Conservation (phyloP, 92 coral and sea anemone species). For the Anthopleura xanthogrammica region DNA sequence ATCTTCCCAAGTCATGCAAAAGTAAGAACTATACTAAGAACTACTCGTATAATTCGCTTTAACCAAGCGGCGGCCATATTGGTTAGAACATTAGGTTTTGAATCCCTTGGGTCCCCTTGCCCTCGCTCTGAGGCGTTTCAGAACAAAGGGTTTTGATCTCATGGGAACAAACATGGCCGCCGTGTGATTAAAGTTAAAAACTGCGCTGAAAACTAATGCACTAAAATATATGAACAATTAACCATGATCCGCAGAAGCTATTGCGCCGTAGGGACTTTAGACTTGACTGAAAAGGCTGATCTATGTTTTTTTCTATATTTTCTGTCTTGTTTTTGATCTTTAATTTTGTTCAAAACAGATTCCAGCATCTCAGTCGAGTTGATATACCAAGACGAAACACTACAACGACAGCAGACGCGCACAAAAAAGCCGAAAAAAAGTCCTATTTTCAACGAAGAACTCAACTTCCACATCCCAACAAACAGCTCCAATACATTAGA, state of each 20-base stretch:
- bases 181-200: too few relatives aligned
- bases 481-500: slow-evolving; percentile 73
- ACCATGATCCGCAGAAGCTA: not conserved
- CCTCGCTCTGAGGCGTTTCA: too few relatives aligned
- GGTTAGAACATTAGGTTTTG: too few relatives aligned
- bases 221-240: too few relatives aligned
- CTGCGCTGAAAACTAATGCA: too few relatives aligned
- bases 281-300: not conserved
- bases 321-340: not conserved
- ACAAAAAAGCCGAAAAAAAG: slow-evolving; percentile 57
- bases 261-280: not conserved
- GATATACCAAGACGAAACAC: slow-evolving; percentile 57
- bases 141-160: too few relatives aligned
- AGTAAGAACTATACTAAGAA: slow-evolving; percentile 21
- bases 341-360: slow-evolving; percentile 36
- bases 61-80: not conserved
- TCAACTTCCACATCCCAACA: slow-evolving; percentile 77
- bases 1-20: slow-evolving; percentile 59
- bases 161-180: too few relatives aligned
- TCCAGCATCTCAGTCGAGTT: slow-evolving; percentile 78
- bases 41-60: too few relatives aligned
- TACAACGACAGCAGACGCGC: slow-evolving; percentile 65
- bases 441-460: slow-evolving; percentile 52
- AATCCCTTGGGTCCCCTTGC: too few relatives aligned
- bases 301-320: not conserved